Evolutionary conservation across 2,113 vertebrate species (phyloP).

Genomic region (Misgurnus anguillicaudatus): DNA sequence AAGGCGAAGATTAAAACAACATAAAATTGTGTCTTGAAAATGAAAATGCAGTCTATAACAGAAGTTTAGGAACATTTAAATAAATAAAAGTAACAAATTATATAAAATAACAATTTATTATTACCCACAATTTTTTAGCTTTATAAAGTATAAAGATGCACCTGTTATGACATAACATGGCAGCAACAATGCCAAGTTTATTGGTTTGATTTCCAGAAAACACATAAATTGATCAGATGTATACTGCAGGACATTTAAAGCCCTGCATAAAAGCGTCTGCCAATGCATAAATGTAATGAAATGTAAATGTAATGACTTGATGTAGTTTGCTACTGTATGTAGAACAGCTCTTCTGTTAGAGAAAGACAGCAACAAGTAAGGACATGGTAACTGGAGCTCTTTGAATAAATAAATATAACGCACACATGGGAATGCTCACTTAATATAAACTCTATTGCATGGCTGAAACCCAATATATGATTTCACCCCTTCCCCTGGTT

Average conservation of each 20-base stretch:
- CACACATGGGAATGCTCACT: constrained; percentile 59
- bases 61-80: too few species aligned
- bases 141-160: too few species aligned
- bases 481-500: constrained; percentile 63
- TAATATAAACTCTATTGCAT: constrained; percentile 54
- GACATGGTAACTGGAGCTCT: not conserved
- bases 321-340: not conserved
- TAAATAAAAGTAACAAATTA: too few species aligned
- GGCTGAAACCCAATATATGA: constrained; percentile 64
- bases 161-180: too few species aligned
- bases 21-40: not conserved
- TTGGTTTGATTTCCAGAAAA: not conserved
- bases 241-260: too few species aligned
- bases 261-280: not conserved
- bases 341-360: not conserved
- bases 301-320: too few species aligned
- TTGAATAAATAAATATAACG: constrained; percentile 24
- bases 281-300: not conserved
- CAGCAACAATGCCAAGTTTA: not conserved
- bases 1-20: constrained; percentile 38
- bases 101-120: too few species aligned
- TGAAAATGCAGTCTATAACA: too few species aligned
- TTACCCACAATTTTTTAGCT: too few species aligned
- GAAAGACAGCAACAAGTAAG: not conserved
- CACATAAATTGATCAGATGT: not conserved